Conservation (phyloP, 2,113 vertebrate genomes). For the Cyanocitta stelleri region DNA sequence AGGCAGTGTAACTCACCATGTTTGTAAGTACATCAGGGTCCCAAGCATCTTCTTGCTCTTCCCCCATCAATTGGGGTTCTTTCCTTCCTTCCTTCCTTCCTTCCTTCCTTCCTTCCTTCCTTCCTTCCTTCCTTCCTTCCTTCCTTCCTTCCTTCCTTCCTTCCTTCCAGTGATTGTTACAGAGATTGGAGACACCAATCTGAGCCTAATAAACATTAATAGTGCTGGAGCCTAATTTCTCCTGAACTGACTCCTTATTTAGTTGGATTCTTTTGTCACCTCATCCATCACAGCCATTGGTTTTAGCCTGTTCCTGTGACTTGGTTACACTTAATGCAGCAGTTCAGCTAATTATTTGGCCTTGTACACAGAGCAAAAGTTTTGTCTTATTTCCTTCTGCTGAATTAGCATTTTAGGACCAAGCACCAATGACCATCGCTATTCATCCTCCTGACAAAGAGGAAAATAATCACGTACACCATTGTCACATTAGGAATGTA, state of each 20-base stretch:
- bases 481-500: neutral
- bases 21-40: neutral
- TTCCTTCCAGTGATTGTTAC: neutral
- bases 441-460: neutral
- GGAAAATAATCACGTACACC: neutral
- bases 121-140: too few species aligned
- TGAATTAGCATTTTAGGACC: neutral
- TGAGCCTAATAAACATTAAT: neutral
- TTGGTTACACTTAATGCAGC: neutral
- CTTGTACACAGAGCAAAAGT: neutral
- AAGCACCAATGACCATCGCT: neutral
- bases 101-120: too few species aligned
- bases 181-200: neutral
- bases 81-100: too few species aligned
- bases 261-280: conserved; percentile 1
- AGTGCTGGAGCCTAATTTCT: neutral
- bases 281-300: conserved; percentile 15
- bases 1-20: fast-evolving
- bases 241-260: neutral
- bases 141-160: neutral
- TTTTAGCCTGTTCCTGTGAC: neutral
- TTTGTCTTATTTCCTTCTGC: neutral
- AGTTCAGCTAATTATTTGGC: neutral
- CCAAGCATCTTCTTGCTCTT: neutral
- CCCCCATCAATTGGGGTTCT: neutral